Conservation (phyloP, 2,113 vertebrate species). For the rabbit (Oryctolagus cuniculus) region mOryCun1.1 NC_091440.1:36872501-36873000, state of each 20-base stretch:
- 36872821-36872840: neutral
- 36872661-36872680: too few relatives aligned
- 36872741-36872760: constrained; percentile 13
- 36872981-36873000: constrained; percentile 83
- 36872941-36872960: constrained; percentile 59
- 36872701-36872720: too few relatives aligned
- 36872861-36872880: neutral
- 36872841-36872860: constrained; percentile 12
- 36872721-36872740: neutral
- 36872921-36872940: constrained; percentile 62
- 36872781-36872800: neutral
- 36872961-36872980: constrained; percentile 74
- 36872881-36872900: constrained; percentile 38
- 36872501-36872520: too few relatives aligned
- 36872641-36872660: too few relatives aligned
- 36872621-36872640: too few relatives aligned
- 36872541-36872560: too few relatives aligned
- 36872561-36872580: too few relatives aligned
- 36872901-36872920: neutral
- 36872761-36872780: constrained; percentile 18
- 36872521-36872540: too few relatives aligned
- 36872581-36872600: too few relatives aligned
- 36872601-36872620: too few relatives aligned
- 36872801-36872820: constrained; percentile 3
- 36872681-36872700: too few relatives aligned